Base-by-base conservation (phyloP, 2,888 invertebrate genomes). In the Julus scandinavius region DNA sequence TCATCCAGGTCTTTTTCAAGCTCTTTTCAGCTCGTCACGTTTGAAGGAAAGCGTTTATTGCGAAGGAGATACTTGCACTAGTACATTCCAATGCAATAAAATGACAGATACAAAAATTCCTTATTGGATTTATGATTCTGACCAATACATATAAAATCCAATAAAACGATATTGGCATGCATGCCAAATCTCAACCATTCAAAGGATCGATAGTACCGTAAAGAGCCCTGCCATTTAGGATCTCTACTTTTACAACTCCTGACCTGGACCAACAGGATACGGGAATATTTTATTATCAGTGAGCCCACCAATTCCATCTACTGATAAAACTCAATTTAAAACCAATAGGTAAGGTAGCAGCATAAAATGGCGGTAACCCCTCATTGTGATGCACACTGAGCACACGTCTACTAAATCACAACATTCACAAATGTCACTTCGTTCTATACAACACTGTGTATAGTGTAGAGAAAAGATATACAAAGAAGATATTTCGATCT, bases 301-400 rank as follows among this genome's bases (percentile, higher is more conserved):
- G 20, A 63, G 20, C 72, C 72, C 72, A 9, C 72, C 7, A 9
- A 9, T 5, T 29, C 72, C 29, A 72, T 29, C 72, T 2, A 9
- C 72, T 29, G 72, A 29, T 29, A 72, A 63, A 72, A 72, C 72
- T 72, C 72, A 9, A 72, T 72, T 29, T 29, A 72, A 72, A 72
- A 72, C 72, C 72, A 72, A 72, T 72, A 72, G 45, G 45, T 45
- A 45, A 45, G 72, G 72, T 29, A 72, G 72, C 11, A 29, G 13
- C 72, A 29, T 72, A 29, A 54, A 29, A 72, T 72, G 72, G 4
- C 29, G 29, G n/a, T 72, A 72, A 72, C 72, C 72, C 72, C 29
- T 20, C 29, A 29, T 72, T 29, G n/a, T 29, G 72, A 72, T 29
- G 72, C 29, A 1, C 72, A 13, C 29, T 29, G 6, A 15, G 11